These are phyloP conservation scores for Drosophila ironensis DNA, from an alignment of 1,140 invertebrate species.

Conservation along the genomic window DNA sequence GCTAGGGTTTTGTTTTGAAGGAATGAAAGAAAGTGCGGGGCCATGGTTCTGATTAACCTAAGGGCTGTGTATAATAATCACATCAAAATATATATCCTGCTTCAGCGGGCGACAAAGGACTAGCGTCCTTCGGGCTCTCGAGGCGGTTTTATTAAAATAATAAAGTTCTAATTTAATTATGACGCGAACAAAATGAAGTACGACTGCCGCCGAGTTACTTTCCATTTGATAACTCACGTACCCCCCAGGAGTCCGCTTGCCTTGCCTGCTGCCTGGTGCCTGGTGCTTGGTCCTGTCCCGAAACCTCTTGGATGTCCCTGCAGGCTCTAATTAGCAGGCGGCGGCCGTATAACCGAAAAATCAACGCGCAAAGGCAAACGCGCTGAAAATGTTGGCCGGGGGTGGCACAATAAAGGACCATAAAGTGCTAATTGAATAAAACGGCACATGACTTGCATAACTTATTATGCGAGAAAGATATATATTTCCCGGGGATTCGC, in stretches of 20 bases:
- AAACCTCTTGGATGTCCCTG: constrained; percentile 9
- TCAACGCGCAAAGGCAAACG: constrained; percentile 54
- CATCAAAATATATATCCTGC: constrained; percentile 23
- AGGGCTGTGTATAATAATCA: constrained; percentile 34
- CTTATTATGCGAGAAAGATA: constrained; percentile 68
- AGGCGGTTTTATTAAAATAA: constrained; percentile 76
- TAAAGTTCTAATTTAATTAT: constrained; percentile 80
- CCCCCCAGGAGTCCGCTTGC: constrained; percentile 14
- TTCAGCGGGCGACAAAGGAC: constrained; percentile 31
- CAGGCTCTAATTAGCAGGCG: constrained; percentile 73
- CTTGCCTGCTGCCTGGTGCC: too few relatives aligned
- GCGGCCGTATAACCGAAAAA: constrained; percentile 78
- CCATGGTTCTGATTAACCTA: neutral
- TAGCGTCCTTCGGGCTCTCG: constrained; percentile 34
- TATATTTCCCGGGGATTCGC: constrained; percentile 14
- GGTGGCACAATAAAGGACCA: constrained; percentile 71
- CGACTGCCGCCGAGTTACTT: constrained; percentile 66
- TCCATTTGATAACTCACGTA: constrained; percentile 80
- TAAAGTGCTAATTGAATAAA: constrained; percentile 80
- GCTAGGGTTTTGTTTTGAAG: too few relatives aligned
- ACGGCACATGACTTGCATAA: constrained; percentile 79
- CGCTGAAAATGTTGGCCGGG: constrained; percentile 14
- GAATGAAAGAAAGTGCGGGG: too few relatives aligned
- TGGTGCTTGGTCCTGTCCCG: too few relatives aligned
- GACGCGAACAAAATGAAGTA: constrained; percentile 54